phyloP scores from a whole-genome alignment of 2,888 invertebrate genomes.

The Hesperia comma region DNA sequence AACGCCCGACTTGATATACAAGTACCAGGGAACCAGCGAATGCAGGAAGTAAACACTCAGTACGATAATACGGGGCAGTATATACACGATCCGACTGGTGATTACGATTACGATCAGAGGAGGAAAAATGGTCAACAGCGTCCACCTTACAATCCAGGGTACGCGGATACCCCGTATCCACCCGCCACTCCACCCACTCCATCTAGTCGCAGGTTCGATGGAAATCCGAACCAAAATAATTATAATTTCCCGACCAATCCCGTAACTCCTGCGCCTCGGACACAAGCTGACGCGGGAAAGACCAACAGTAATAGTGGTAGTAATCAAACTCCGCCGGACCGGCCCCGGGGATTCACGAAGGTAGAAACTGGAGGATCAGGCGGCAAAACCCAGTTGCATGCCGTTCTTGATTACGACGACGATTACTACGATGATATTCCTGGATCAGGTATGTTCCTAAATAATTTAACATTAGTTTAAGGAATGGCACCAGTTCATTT shows the following conservation, averaged over 20 bases:
- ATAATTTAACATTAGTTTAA: background rate
- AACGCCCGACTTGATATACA: conserved; percentile 70
- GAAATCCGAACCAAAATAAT: conserved; percentile 66
- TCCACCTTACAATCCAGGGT: conserved; percentile 67
- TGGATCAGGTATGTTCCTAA: conserved; percentile 67
- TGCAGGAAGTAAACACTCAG: conserved; percentile 67
- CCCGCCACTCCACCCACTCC: conserved; percentile 63
- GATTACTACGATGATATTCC: conserved; percentile 86
- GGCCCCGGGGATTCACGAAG: conserved; percentile 86
- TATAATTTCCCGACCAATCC: conserved; percentile 64
- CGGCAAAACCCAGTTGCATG: conserved; percentile 87
- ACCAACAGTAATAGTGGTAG: conserved; percentile 71
- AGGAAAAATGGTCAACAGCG: conserved; percentile 54
- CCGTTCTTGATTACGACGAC: conserved; percentile 88
- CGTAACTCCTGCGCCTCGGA: conserved; percentile 52
- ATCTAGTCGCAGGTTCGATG: conserved; percentile 76
- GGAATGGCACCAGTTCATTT: too few relatives aligned
- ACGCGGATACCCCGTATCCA: conserved; percentile 67
- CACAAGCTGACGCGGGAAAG: conserved; percentile 69
- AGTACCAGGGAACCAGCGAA: conserved; percentile 66
- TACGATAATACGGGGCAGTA: conserved; percentile 76
- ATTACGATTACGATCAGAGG: conserved; percentile 77
- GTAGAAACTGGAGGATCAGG: conserved; percentile 83
- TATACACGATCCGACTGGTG: conserved; percentile 74
- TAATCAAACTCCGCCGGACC: conserved; percentile 71